A percentile compares a stretch with the other conserved stretches of the same genome.
These are phyloP conservation scores for Heteractis magnifica DNA, from an alignment of 92 coral and sea anemone species.

Conservation along the genomic window DNA sequence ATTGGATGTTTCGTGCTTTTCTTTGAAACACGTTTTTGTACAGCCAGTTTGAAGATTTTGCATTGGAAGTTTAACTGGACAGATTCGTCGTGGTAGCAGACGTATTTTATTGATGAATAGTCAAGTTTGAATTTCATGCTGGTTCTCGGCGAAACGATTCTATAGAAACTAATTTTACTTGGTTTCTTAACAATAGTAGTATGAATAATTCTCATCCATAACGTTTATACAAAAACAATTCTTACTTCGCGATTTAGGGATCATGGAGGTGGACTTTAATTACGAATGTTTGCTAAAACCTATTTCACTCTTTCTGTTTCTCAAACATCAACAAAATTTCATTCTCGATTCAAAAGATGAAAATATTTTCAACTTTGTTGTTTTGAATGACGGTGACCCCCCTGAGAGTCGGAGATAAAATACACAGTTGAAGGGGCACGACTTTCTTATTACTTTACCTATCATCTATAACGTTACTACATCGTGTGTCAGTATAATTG, in stretches of 20 bases:
- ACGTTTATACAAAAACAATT: background rate
- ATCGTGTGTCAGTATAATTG: background rate
- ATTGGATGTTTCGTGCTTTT: too few relatives aligned
- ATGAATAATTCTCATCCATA: background rate
- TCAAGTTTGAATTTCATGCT: background rate
- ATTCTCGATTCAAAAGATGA: background rate
- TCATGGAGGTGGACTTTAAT: background rate
- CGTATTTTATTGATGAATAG: background rate
- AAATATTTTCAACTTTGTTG: background rate
- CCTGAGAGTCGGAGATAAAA: background rate
- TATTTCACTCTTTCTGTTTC: background rate
- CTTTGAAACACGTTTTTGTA: background rate
- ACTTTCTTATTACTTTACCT: conserved; percentile 6
- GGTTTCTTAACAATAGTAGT: background rate
- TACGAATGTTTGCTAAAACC: too few relatives aligned
- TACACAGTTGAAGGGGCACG: background rate
- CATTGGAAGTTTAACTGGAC: background rate
- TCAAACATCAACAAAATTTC: background rate
- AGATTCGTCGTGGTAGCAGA: background rate
- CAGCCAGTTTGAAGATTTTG: background rate
- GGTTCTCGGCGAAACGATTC: background rate
- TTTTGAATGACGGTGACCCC: background rate
- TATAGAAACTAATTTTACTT: background rate
- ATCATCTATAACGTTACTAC: conserved; percentile 1
- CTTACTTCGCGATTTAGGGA: background rate